Base-by-base conservation (phyloP, 92 coral and sea anemone species). In the Palythoa grandis region DNA sequence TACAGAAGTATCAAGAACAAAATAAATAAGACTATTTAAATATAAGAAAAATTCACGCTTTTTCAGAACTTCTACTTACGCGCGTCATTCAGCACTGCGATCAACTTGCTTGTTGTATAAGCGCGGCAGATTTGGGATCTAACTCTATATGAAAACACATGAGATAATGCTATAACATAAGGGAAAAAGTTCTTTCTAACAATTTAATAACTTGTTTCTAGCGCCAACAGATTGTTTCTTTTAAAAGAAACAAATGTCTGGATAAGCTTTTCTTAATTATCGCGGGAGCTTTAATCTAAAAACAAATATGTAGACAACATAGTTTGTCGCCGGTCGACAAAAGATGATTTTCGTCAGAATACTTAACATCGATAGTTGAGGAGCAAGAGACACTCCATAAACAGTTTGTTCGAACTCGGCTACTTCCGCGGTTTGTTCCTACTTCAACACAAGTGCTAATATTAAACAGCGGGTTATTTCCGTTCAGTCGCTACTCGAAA, bases 391-490 rank as follows among this genome's bases (percentile, higher is more conserved):
- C 60, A 47, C 74, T 80, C 66, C 60, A 66, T n/a, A 43, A 43
- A 47, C 15, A 11, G 74, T 80, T 66, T 80, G 43, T 24, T 80
- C 23, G 23, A 54, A 80, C 23, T 48, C 20, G 40, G 58, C 73
- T 40, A 47, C 85, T 80, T 80, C 85, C 74, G 85, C 58, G 85
- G 74, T 80, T 43, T 47, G 72, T 48, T 40, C 47, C 58, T 43
- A 23, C 61, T 20, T 47, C 85, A 52, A 43, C 39, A 66, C 61
- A 80, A 66, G 11, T 78, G 13, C 74, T 68, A 80, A 80, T 40
- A 80, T 69, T 69, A 23, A 37, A 43, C 66, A 80, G 74, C 47
- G 48, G 63, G 47, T 48, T 60, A 63, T 68, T 67, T 66, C 85
- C 85, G 85, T 20, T 56, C 6, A 43, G 12, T 70, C 15, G 72